phyloP scores from a whole-genome alignment of 2,113 vertebrate species.

The crab-eating macaque (Macaca fascicularis) region T2T-MFA8v1.1 NC_088385.1:88748001-88748500 shows the following conservation, averaged over 20 bases:
- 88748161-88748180: not conserved
- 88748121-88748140: not conserved
- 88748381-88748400: not conserved
- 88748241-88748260: not conserved
- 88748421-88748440: too few species aligned
- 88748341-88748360: not conserved
- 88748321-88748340: not conserved
- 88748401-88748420: not conserved
- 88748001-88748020: not conserved
- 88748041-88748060: not conserved
- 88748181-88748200: not conserved
- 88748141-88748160: not conserved
- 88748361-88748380: not conserved
- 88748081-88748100: not conserved
- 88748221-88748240: not conserved
- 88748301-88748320: not conserved
- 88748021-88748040: not conserved
- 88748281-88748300: not conserved
- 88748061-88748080: not conserved
- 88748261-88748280: not conserved
- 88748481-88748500: too few species aligned
- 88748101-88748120: not conserved
- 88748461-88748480: too few species aligned
- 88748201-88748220: not conserved
- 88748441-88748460: too few species aligned